These are phyloP conservation scores for Siniperca undulata DNA, from an alignment of 2,797 vertebrate genomes.

Conservation along the genomic window DNA sequence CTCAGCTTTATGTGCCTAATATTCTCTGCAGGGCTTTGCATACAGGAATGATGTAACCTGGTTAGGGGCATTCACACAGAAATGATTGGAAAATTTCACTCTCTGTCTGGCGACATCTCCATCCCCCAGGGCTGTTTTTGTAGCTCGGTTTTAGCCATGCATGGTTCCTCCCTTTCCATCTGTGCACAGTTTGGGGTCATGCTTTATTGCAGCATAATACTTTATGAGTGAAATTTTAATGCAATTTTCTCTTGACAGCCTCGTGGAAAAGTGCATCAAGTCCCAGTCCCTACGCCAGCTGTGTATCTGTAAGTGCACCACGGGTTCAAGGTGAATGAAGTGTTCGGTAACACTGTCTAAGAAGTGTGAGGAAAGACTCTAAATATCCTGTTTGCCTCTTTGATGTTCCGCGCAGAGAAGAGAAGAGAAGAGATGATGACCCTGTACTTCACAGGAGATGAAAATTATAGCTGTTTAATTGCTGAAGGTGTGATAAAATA, in stretches of 20 bases:
- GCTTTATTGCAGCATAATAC: constrained; percentile 25
- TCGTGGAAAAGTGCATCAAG: not conserved
- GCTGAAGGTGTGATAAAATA: constrained; percentile 57
- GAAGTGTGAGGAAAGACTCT: constrained; percentile 14
- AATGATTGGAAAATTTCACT: constrained; percentile 1
- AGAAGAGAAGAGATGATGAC: constrained; percentile 6
- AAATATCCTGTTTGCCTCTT: constrained; percentile 39
- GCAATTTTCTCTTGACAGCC: constrained; percentile 31
- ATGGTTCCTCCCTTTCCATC: constrained; percentile 28
- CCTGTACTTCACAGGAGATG: constrained; percentile 11
- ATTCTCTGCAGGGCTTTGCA: not conserved
- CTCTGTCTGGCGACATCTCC: constrained; percentile 2
- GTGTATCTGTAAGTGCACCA: constrained; percentile 9
- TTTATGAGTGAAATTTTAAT: constrained; percentile 41
- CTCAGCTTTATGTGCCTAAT: constrained; percentile 16
- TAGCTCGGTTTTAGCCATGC: constrained; percentile 3
- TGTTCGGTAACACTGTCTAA: constrained; percentile 25
- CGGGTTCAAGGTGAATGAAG: constrained; percentile 41
- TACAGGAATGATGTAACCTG: constrained; percentile 29
- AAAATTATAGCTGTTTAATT: constrained; percentile 50
- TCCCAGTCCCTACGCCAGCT: constrained; percentile 6
- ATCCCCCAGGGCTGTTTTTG: constrained; percentile 18
- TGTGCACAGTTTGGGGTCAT: constrained; percentile 38
- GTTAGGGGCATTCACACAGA: constrained; percentile 13
- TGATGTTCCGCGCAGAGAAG: constrained; percentile 16